Base-by-base conservation (phyloP, 2,797 vertebrate genomes). In the Emys orbicularis region DNA sequence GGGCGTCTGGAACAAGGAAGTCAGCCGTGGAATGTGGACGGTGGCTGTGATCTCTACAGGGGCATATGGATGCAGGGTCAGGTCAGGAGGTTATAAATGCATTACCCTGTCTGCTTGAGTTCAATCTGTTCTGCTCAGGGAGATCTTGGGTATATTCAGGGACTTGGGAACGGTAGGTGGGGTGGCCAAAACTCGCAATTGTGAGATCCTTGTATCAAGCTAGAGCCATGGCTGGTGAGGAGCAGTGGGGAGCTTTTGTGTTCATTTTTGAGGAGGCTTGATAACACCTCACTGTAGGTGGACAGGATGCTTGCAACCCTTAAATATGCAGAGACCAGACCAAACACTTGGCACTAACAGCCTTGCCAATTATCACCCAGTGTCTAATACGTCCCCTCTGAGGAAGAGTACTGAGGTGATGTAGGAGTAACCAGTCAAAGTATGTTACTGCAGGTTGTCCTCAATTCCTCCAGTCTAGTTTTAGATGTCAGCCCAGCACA, bases 261-360 rank as follows among this genome's bases (percentile, higher is more conserved):
- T 41, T n/a, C 57, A 6, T 10, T 83, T 1, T 8, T 9, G 34
- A 52, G 5, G 47, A 11, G 1, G 53, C 0, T 83, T 44, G 82
- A 15, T 76, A 76, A 47, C 12, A 29, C 41, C 41, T 47, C 72
- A 29, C 72, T 47, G 4, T 2, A 47, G 72, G 23, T 11, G 44
- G 12, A 76, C 88, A 49, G 21, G 89, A 34, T 0, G 0, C 8
- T 9, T 74, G n/a, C 0, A 0, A 80, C 34, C 74, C 18, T 76
- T 65, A 52, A 34, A 50, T 49, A 57, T 83, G 1, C 72, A 44
- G 52, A 79, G 65, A 54, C 41, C 41, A 15, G 88, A 84, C 0
- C 41, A 57, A 0, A 4, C 4, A 8, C 6, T 54, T 44, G 13
- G 50, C n/a, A 12, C 31, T 89, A 79, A 92, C 12, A 11, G 41